Evolutionary conservation across 2,888 invertebrate genomes (phyloP).

Genomic region (Brachypalpus laphriformis): DNA sequence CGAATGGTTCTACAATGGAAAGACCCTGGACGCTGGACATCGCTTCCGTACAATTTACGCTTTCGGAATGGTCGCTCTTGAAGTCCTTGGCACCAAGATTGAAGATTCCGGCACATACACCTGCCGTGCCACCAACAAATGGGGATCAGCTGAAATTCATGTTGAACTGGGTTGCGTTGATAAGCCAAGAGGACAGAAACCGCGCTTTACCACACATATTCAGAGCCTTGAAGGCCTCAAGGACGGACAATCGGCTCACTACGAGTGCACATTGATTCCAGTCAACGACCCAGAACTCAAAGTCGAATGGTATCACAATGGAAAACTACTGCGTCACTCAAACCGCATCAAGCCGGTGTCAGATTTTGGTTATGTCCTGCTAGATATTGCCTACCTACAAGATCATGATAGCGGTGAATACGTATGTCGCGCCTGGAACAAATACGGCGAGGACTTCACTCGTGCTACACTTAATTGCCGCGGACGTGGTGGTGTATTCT

Average conservation of each 20-base stretch:
- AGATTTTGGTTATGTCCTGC: slow-evolving; percentile 96
- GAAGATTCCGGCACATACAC: slow-evolving; percentile 96
- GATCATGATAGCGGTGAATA: slow-evolving; percentile 97
- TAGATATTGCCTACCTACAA: slow-evolving; percentile 97
- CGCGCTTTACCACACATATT: slow-evolving; percentile 94
- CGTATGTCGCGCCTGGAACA: slow-evolving; percentile 95
- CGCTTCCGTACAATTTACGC: slow-evolving; percentile 96
- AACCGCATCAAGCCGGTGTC: slow-evolving; percentile 96
- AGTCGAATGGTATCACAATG: slow-evolving; percentile 99
- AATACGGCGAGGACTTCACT: slow-evolving; percentile 94
- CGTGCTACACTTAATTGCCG: slow-evolving; percentile 92
- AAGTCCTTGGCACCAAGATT: slow-evolving; percentile 96
- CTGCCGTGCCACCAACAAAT: slow-evolving; percentile 94
- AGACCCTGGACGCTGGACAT: slow-evolving; percentile 93
- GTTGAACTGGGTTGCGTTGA: slow-evolving; percentile 92
- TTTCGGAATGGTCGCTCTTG: slow-evolving; percentile 98
- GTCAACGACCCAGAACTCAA: slow-evolving; percentile 96
- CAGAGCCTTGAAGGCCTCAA: slow-evolving; percentile 92
- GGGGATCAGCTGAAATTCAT: slow-evolving; percentile 94
- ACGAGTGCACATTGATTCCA: slow-evolving; percentile 96
- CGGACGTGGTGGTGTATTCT: slow-evolving; percentile 93
- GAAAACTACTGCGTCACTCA: slow-evolving; percentile 93
- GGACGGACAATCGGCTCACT: slow-evolving; percentile 97
- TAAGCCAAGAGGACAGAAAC: slow-evolving; percentile 92
- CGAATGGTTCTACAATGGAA: slow-evolving; percentile 98